These are phyloP conservation scores for Crypturellus undulatus DNA, from an alignment of 2,113 vertebrate species.

Conservation along the genomic window DNA sequence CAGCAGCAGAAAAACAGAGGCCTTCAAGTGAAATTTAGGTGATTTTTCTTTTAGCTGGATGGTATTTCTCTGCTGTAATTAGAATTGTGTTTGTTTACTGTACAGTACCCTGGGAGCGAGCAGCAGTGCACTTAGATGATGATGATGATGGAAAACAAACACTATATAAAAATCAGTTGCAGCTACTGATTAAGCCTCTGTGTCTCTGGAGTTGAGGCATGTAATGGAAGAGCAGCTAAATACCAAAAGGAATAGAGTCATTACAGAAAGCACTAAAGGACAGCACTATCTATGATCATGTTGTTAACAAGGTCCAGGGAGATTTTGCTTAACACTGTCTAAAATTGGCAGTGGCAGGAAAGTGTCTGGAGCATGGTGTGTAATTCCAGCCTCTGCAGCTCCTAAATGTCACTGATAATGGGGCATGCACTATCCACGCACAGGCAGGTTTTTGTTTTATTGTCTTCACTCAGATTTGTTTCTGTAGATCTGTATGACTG, in stretches of 20 bases:
- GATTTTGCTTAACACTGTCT: neutral
- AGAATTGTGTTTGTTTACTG: neutral
- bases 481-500: neutral
- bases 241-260: neutral
- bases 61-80: neutral
- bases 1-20: neutral
- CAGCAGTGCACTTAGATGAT: neutral
- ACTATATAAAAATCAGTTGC: neutral
- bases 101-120: neutral
- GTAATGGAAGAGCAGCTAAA: neutral
- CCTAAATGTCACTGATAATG: neutral
- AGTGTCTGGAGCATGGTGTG: neutral
- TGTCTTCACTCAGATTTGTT: neutral
- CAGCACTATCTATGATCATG: neutral
- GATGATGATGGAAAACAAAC: neutral
- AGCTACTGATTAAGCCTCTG: neutral
- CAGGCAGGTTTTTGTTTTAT: neutral
- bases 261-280: neutral
- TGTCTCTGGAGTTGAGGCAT: neutral
- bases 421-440: neutral
- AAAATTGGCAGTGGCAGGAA: neutral
- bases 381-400: neutral
- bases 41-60: neutral
- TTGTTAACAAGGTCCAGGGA: neutral
- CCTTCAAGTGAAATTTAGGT: neutral